Evolutionary conservation across 2,888 invertebrate species (phyloP), one percentile per base, ranked within the genome.

Genomic region (Arge pagana): DNA sequence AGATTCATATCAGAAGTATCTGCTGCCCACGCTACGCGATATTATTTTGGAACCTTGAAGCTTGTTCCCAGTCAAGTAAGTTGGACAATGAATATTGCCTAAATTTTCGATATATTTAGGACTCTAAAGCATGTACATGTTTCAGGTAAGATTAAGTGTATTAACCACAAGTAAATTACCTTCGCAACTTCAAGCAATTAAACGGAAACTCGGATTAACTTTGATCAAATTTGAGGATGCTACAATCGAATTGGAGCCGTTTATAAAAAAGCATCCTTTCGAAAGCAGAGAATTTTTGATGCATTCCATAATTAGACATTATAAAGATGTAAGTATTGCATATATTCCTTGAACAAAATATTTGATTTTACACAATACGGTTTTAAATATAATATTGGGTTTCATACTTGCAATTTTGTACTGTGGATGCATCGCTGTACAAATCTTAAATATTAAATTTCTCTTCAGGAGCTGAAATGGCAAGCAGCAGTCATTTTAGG

Each of bases 161-260:
- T 83, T 89, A 58, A 98, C 97, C 18, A 86, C 93, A 0, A 86
- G 85, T 60, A 93, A 94, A 77, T 79, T 99, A 53, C 83, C 89
- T 1, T 76, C 82, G 0, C 87, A 90, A 65, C 82, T 98, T 56
- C 83, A 85, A 55, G 81, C 82, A 56, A 85, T 96, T 50, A 97
- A 97, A 80, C 85, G 89, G 55, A 86, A 89, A 57, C 81, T 95
- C 48, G 93, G 93, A 1, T 80, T 97, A 35, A 93, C 92, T 35
- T 81, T 99, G 52, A 90, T 98, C 62, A 90, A 91, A 72, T 99
- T 99, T 79, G 98, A 98, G 79, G 96, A 98, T 77, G 98, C 97
- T 10, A 85, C 89, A 33, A 93, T 99, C 10, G 92, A 95, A 70
- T 80, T 99, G 59, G 89, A 94, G 74, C 90, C 93, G 1, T 97